phyloP scores from a whole-genome alignment of 1,140 invertebrate genomes.

The Orchestia grillus region DNA sequence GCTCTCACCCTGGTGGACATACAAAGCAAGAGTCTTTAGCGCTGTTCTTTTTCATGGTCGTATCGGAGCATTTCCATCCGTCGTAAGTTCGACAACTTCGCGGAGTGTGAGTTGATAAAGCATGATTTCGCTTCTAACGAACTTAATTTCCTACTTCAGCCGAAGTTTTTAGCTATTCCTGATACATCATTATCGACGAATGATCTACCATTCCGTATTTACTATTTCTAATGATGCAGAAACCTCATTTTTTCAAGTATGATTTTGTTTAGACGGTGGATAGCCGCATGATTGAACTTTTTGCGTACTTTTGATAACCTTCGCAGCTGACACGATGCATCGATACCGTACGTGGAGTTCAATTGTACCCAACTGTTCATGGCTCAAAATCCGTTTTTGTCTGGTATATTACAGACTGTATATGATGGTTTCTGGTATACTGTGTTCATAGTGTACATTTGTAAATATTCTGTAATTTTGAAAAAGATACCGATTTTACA shows the following conservation, averaged over 20 bases:
- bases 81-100: background rate
- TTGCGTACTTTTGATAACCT: no score
- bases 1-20: background rate
- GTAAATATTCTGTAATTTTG: no score
- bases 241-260: background rate
- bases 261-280: background rate
- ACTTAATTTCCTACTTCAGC: background rate
- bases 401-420: no score
- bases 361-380: no score
- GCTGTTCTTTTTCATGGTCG: background rate
- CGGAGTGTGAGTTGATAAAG: background rate
- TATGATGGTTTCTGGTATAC: no score
- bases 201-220: background rate
- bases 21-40: background rate
- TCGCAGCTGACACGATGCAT: no score
- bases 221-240: background rate
- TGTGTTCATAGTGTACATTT: no score
- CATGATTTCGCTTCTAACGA: background rate
- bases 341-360: no score
- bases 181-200: no score
- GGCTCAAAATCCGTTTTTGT: no score
- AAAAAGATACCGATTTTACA: no score
- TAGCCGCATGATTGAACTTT: background rate
- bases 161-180: background rate
- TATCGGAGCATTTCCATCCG: background rate